Evolutionary conservation across 2,888 invertebrate species (phyloP), one percentile per base, ranked within the genome.

Genomic region (Thecocarcelia acutangulata): DNA sequence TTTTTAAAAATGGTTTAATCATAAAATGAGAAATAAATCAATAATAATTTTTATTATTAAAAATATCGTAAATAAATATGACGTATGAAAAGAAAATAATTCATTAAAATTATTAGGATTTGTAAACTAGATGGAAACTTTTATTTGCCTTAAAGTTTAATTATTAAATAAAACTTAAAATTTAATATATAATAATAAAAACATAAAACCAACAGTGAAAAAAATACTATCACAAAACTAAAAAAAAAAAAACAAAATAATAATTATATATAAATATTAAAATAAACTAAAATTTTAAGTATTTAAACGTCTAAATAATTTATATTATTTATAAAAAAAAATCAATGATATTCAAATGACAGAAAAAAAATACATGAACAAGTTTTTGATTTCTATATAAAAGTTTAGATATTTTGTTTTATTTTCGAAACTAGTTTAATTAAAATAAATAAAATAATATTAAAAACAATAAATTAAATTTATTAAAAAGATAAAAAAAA

Each of bases 111-210:
- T 82, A 74, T 76, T 68, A 78, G 79, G 76, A 80, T 83, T 78
- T 84, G 82, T 84, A 88, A 89, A 88, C 89, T 88, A 88, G 86
- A 88, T 86, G 85, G 88, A 87, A 89, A 89, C 89, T 89, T 88
- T 88, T 89, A 86, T 88, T 88, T 89, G 88, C 88, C 88, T 88
- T 88, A 87, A 87, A 86, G 85, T 86, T 85, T 84, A 84, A 85
- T 87, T 85, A 81, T 85, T 83, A 83, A 84, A 85, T 84, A 85
- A 79, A 81, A 84, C 72, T 79, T 66, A 46, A 79, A 66, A 79
- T 79, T 73, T 66, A 79, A 66, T 33, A 33, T 33, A 9, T 66
- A 76, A 82, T 80, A 80, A 61, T 56, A 76, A 59, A 56, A 64
- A 70, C 40, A 46, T 15, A 40, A 58, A 19, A 64, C 56, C 42